phyloP scores from a whole-genome alignment of 2,888 invertebrate species.

The Doris montereyensis region DNA sequence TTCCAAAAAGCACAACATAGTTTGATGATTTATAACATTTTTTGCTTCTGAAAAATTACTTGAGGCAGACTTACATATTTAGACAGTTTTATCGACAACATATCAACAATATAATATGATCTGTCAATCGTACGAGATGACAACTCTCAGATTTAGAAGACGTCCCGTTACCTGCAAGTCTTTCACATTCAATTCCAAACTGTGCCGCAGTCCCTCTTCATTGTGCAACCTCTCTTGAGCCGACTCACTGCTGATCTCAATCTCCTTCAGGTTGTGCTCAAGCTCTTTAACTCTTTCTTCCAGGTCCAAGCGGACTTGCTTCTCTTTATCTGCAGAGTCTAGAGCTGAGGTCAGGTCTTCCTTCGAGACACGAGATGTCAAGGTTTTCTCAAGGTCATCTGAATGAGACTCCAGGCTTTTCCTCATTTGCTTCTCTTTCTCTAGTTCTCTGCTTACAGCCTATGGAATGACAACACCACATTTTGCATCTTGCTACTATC shows the following conservation, averaged over 20 bases:
- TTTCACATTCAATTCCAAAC: conserved; percentile 52
- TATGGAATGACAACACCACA: neutral
- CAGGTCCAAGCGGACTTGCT: conserved; percentile 42
- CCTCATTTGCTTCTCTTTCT: conserved; percentile 23
- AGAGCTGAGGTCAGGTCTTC: conserved; percentile 21
- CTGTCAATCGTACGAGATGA: no score
- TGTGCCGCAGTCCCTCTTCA: conserved; percentile 47
- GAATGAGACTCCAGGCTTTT: conserved; percentile 10
- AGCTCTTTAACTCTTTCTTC: conserved; percentile 49
- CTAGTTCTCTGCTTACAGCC: conserved; percentile 20
- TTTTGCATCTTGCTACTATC: no score
- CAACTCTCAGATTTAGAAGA: no score
- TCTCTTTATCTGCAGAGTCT: conserved; percentile 24
- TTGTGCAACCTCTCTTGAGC: conserved; percentile 35
- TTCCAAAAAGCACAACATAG: no score
- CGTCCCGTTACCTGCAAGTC: conserved; percentile 54
- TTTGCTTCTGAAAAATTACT: no score
- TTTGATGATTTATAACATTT: no score
- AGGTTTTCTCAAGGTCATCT: conserved; percentile 26
- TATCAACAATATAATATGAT: no score
- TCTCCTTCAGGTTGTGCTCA: conserved; percentile 51
- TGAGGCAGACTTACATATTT: no score
- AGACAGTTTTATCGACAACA: no score
- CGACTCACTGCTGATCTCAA: conserved; percentile 21
- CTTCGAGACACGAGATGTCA: conserved; percentile 22